Conservation (phyloP, 2,113 vertebrate species). For the Toxotes jaculatrix region DNA sequence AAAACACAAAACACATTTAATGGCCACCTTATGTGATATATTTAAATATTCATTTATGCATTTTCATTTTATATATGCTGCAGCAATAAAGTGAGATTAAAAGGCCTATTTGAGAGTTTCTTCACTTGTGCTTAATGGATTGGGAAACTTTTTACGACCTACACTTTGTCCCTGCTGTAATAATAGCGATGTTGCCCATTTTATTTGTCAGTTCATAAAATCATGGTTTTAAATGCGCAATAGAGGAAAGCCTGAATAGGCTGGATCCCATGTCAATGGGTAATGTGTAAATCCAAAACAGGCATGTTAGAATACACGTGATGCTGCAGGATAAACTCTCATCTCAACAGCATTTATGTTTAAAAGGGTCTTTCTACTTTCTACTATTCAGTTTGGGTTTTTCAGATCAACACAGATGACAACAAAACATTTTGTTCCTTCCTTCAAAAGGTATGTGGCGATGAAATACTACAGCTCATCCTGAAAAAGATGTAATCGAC, state of each 20-base stretch:
- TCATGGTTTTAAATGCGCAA: constrained; percentile 45
- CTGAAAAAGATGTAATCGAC: constrained; percentile 39
- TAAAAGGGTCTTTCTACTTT: background rate
- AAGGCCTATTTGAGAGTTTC: constrained; percentile 67
- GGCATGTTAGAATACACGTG: background rate
- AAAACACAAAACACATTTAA: constrained; percentile 60
- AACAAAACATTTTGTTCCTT: constrained; percentile 6
- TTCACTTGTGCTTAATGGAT: constrained; percentile 66
- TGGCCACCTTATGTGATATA: constrained; percentile 60
- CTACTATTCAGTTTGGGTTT: background rate
- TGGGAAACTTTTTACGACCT: constrained; percentile 68
- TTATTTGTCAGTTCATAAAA: constrained; percentile 60
- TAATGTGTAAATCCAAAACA: constrained; percentile 29
- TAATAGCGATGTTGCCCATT: constrained; percentile 44
- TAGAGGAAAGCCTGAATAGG: constrained; percentile 12
- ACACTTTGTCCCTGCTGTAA: constrained; percentile 64
- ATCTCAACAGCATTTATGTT: constrained; percentile 5
- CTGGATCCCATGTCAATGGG: background rate
- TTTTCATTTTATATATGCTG: constrained; percentile 67
- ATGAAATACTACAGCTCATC: constrained; percentile 44
- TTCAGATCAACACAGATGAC: background rate
- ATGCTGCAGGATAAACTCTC: background rate
- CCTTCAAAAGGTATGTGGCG: background rate
- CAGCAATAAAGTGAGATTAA: constrained; percentile 74
- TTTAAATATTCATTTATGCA: constrained; percentile 74